Evolutionary conservation across 2,888 invertebrate species (phyloP).

Genomic region (Xylophagus ater): DNA sequence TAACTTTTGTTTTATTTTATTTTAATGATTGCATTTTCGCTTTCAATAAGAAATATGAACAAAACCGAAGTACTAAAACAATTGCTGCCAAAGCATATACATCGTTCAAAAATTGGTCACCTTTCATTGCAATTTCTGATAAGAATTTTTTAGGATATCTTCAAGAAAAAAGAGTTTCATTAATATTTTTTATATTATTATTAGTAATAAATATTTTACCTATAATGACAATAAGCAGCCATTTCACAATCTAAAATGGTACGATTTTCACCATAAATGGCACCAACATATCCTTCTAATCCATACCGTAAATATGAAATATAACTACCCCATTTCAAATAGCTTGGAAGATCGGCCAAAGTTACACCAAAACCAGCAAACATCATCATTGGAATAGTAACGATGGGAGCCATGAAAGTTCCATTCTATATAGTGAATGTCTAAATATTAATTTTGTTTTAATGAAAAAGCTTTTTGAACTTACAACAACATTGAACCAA

Average conservation of each 20-base stretch:
- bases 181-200: slow-evolving; percentile 7
- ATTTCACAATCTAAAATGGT: slow-evolving; percentile 64
- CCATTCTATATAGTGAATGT: slow-evolving; percentile 68
- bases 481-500: slow-evolving; percentile 71
- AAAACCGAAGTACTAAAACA: slow-evolving; percentile 51
- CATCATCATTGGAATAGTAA: slow-evolving; percentile 91
- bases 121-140: slow-evolving; percentile 65
- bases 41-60: slow-evolving; percentile 62
- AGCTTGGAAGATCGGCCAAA: slow-evolving; percentile 70
- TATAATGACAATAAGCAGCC: slow-evolving; percentile 68
- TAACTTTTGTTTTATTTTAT: slow-evolving; percentile 23
- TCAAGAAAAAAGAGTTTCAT: slow-evolving; percentile 17
- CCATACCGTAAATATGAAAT: slow-evolving; percentile 85
- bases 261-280: slow-evolving; percentile 74
- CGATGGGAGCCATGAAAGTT: slow-evolving; percentile 84
- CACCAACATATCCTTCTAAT: slow-evolving; percentile 72
- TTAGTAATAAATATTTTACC: slow-evolving; percentile 31
- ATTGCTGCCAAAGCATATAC: slow-evolving; percentile 59
- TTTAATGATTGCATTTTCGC: slow-evolving; percentile 54
- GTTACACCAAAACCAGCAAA: slow-evolving; percentile 94
- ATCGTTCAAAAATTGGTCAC: slow-evolving; percentile 76
- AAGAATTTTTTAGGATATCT: slow-evolving; percentile 72
- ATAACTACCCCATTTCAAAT: slow-evolving; percentile 85
- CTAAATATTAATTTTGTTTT: background rate
- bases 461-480: slow-evolving; percentile 34